phyloP scores from a whole-genome alignment of 2,113 vertebrate species.

The Tricholaema leucomelas region DNA sequence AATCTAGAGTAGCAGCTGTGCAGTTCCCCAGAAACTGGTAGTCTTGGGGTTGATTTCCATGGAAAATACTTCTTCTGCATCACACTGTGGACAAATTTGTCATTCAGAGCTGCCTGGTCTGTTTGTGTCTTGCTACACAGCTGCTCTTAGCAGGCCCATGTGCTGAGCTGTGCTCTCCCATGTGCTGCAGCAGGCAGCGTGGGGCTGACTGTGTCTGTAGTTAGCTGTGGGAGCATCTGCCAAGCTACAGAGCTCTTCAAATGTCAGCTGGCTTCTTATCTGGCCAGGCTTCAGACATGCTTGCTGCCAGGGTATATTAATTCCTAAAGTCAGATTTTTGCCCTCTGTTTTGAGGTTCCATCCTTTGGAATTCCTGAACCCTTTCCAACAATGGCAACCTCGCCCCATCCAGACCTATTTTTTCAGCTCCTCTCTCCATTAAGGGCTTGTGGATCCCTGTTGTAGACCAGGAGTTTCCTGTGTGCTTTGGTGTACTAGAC shows the following conservation, averaged over 20 bases:
- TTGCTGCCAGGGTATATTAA: not conserved
- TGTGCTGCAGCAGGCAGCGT: not conserved
- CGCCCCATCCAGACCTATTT: not conserved
- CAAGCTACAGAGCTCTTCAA: not conserved
- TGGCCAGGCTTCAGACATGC: not conserved
- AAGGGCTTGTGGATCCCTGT: not conserved
- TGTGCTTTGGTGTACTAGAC: not conserved
- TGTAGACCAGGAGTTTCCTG: not conserved
- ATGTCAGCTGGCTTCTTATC: constrained; percentile 2
- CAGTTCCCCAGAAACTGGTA: not conserved
- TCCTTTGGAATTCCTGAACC: constrained; percentile 33
- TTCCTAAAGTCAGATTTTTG: not conserved
- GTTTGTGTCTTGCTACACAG: not conserved
- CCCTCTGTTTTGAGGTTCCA: constrained; percentile 5
- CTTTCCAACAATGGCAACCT: constrained; percentile 28
- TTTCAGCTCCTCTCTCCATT: not conserved
- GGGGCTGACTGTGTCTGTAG: not conserved
- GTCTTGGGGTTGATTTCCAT: not conserved
- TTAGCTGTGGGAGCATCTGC: not conserved
- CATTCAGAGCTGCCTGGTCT: not conserved
- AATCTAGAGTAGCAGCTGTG: not conserved
- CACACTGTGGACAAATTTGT: not conserved
- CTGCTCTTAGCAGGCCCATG: not conserved
- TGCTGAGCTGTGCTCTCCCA: fast-evolving
- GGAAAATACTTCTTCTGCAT: not conserved